Conservation (phyloP, 2,888 invertebrate species). For the Melikaiella ostensackeni region DNA sequence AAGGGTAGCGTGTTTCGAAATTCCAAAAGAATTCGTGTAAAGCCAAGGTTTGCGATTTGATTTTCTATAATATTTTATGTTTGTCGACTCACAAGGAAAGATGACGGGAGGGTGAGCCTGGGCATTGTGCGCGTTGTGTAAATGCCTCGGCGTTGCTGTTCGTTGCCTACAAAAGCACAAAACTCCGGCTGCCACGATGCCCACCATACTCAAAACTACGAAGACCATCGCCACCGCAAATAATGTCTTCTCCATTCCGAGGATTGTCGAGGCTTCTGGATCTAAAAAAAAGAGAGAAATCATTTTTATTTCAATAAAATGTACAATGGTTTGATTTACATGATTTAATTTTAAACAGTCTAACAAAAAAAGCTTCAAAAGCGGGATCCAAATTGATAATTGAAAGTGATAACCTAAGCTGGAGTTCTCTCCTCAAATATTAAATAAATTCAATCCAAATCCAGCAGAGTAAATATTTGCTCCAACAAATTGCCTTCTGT, state of each 20-base stretch:
- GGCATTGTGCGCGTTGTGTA: conserved; percentile 73
- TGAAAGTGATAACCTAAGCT: background rate
- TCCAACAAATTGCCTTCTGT: background rate
- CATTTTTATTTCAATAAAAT: no score
- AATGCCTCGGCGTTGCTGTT: conserved; percentile 75
- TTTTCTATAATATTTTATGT: background rate
- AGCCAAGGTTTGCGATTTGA: background rate
- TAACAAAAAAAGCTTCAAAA: no score
- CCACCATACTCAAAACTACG: conserved; percentile 83
- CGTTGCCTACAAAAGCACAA: conserved; percentile 88
- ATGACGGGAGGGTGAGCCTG: conserved; percentile 74
- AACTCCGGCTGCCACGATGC: conserved; percentile 84
- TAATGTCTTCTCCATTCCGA: conserved; percentile 87
- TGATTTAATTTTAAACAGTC: no score
- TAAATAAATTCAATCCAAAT: background rate
- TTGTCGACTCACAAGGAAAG: conserved; percentile 74
- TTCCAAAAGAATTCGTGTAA: background rate
- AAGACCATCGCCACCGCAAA: conserved; percentile 86
- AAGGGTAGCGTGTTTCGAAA: background rate
- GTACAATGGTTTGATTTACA: background rate
- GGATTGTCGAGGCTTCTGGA: conserved; percentile 82
- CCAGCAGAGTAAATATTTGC: background rate
- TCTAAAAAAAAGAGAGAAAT: conserved; percentile 75
- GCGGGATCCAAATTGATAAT: background rate
- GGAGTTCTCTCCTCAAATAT: background rate